Evolutionary conservation across 2,888 invertebrate genomes (phyloP).

Genomic region (Erpobdella octoculata): DNA sequence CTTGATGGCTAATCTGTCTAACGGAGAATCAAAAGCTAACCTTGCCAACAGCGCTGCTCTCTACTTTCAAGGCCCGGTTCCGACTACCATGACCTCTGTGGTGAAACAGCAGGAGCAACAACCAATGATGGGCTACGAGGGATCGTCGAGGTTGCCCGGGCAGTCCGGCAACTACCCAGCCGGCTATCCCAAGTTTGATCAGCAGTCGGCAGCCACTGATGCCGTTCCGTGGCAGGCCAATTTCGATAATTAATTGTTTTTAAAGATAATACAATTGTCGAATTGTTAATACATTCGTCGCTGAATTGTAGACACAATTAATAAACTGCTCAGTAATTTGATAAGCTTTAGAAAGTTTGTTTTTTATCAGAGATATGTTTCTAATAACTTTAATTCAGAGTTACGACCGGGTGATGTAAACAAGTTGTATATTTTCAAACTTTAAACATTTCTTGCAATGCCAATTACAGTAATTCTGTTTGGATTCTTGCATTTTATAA

Average conservation of each 20-base stretch:
- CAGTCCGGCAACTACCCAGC: not conserved
- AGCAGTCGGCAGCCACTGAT: not conserved
- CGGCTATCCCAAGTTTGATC: not conserved
- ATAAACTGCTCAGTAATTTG: too few species aligned
- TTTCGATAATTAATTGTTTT: not conserved
- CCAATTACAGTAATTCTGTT: too few species aligned
- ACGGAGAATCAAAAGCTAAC: not conserved
- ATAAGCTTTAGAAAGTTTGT: too few species aligned
- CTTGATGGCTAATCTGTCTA: not conserved
- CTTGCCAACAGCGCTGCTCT: not conserved
- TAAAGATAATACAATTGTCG: not conserved
- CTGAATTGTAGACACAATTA: too few species aligned
- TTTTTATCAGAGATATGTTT: too few species aligned
- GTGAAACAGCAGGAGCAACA: conserved; percentile 14
- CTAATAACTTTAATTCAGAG: too few species aligned
- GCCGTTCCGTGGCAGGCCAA: not conserved
- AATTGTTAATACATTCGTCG: too few species aligned
- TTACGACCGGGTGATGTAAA: too few species aligned
- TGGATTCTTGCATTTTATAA: too few species aligned
- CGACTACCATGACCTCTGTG: conserved; percentile 13
- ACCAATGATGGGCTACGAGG: not conserved
- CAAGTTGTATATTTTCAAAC: too few species aligned
- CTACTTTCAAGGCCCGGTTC: conserved; percentile 14
- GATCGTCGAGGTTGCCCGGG: not conserved
- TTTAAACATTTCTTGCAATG: too few species aligned